Base-by-base conservation (phyloP, 2,888 invertebrate genomes). In the Cryptops parisi region DNA sequence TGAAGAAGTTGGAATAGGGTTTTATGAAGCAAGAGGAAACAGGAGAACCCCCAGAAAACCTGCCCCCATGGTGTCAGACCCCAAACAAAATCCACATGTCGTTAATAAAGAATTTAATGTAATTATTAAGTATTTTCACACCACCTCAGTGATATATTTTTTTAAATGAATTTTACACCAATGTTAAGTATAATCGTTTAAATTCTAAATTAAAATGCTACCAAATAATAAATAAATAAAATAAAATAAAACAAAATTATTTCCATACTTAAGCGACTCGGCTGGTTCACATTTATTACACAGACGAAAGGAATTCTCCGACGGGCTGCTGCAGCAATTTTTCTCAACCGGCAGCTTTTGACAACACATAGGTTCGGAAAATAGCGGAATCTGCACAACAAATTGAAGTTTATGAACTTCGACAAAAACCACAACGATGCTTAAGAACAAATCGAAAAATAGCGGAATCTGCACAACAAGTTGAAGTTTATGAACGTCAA, bases 281-380 rank as follows among this genome's bases (percentile, higher is more conserved):
- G n/a, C n/a, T n/a, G n/a, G n/a, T n/a, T n/a, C n/a, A n/a, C n/a
- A n/a, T n/a, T n/a, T n/a, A n/a, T 27, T 26, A 27, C 26, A 21
- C 15, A 47, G 19, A 6, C 47, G 47, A 27, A 47, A 17, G 6
- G 47, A 47, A 3, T 26, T 47, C 5, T 47, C 47, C 3, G 26
- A 12, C 2, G 47, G 47, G 15, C 26, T 27, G 3, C 5, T 47
- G 27, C 47, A 47, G 2, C 33, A 1, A 26, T n/a, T 26, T 27
- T 21, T 21, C 19, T 47, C 47, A n/a, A 17, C 19, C n/a, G 21
- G 6, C 19, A 27, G 17, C 33, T 9, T 24, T 15, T 47, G 27
- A 26, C 47, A 47, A 19, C 47, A 47, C 25, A 3, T 2, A 26
- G 27, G 47, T 26, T 25, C 17, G 2, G 47, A 17, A 27, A 47